These are phyloP conservation scores for Sphaeridia pumilis DNA, from an alignment of 2,888 invertebrate genomes.

Conservation along the genomic window DNA sequence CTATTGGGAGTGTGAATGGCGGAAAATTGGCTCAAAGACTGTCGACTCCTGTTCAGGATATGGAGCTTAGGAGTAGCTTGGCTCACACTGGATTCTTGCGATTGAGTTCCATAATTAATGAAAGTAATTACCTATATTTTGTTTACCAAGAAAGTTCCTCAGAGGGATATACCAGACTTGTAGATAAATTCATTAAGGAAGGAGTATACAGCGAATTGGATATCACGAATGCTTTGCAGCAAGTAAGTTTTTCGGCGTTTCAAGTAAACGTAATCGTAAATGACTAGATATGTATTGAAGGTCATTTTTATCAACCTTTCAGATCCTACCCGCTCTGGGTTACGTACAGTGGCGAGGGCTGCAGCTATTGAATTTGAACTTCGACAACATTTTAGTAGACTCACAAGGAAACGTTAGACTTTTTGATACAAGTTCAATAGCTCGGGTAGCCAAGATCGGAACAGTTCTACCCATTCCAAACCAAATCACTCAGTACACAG, in stretches of 20 bases:
- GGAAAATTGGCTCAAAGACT: slow-evolving; percentile 12
- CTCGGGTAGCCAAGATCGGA: slow-evolving; percentile 15
- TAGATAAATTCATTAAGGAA: slow-evolving; percentile 14
- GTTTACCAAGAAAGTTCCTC: slow-evolving; percentile 11
- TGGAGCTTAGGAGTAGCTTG: slow-evolving; percentile 9
- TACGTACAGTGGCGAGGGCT: slow-evolving; percentile 82
- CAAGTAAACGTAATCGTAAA: neutral
- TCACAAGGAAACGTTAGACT: slow-evolving; percentile 13
- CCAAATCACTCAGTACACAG: slow-evolving; percentile 13
- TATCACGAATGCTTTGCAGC: slow-evolving; percentile 13
- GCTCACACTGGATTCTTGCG: slow-evolving; percentile 12
- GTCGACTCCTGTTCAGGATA: slow-evolving; percentile 7
- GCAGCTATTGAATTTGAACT: slow-evolving; percentile 45
- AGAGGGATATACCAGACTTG: slow-evolving; percentile 10
- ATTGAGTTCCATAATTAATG: slow-evolving; percentile 8
- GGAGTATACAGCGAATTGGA: slow-evolving; percentile 13
- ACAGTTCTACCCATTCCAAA: slow-evolving; percentile 15
- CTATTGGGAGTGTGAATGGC: neutral
- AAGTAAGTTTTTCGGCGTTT: slow-evolving; percentile 1
- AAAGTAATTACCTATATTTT: slow-evolving; percentile 12
- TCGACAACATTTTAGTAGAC: slow-evolving; percentile 23
- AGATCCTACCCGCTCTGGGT: slow-evolving; percentile 70
- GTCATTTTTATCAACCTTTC: slow-evolving; percentile 38
- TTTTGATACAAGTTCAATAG: slow-evolving; percentile 15
- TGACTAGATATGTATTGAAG: neutral